phyloP scores from a whole-genome alignment of 2,888 invertebrate genomes.

The Drepana falcataria region DNA sequence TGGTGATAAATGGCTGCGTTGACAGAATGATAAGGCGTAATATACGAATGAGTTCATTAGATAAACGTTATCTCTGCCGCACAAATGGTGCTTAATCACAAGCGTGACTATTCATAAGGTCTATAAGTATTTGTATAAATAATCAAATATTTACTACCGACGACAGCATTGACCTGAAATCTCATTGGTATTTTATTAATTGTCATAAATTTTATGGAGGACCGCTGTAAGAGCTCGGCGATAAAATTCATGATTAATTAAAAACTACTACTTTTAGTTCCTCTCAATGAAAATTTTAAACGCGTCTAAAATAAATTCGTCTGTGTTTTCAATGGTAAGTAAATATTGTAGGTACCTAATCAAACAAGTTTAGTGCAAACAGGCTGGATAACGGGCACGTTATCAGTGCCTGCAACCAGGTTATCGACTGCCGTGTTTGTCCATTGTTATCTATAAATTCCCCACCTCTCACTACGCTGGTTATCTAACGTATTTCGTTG shows the following conservation, averaged over 20 bases:
- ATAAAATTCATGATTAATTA: too few species aligned
- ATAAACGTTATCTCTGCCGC: constrained; percentile 22
- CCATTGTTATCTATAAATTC: constrained; percentile 60
- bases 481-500: constrained; percentile 50
- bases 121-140: not conserved
- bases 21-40: constrained; percentile 15
- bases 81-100: constrained; percentile 15
- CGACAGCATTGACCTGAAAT: constrained; percentile 1
- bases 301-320: not conserved
- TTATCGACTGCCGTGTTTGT: constrained; percentile 70
- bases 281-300: not conserved
- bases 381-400: constrained; percentile 37
- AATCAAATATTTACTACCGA: not conserved
- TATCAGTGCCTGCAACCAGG: constrained; percentile 67
- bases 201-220: not conserved
- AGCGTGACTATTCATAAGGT: not conserved
- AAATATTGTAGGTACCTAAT: not conserved
- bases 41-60: constrained; percentile 10
- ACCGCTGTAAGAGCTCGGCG: too few species aligned
- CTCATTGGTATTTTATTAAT: not conserved
- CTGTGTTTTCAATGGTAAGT: constrained; percentile 3
- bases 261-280: too few species aligned
- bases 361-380: constrained; percentile 27
- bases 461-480: constrained; percentile 42
- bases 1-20: constrained; percentile 19